Evolutionary conservation across 2,113 vertebrate genomes (phyloP).

Genomic region (Ammospiza nelsoni): DNA sequence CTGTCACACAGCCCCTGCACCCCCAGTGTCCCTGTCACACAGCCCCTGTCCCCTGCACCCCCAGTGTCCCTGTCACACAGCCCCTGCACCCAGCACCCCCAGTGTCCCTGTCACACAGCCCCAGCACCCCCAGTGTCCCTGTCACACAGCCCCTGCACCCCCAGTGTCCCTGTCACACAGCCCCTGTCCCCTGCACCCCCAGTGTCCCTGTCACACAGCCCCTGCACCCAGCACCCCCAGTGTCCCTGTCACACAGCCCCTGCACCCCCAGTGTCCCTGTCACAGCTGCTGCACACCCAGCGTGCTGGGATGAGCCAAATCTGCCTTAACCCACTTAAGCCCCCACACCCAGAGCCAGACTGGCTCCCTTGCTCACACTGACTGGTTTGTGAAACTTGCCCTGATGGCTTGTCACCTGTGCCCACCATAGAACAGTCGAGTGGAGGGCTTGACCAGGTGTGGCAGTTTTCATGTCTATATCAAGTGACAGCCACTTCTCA

Average conservation of each 20-base stretch:
- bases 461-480: not conserved
- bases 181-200: no score
- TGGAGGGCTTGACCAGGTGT: not conserved
- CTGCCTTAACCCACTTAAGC: not conserved
- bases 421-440: not conserved
- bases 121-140: no score
- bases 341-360: not conserved
- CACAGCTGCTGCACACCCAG: not conserved
- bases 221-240: not conserved
- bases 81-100: no score
- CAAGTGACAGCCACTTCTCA: not conserved
- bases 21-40: not conserved
- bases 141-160: no score
- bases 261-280: not conserved
- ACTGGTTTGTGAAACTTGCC: not conserved
- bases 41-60: no score
- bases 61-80: no score
- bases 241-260: no score
- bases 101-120: no score
- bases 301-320: not conserved
- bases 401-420: not conserved
- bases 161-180: no score
- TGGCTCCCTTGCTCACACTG: not conserved
- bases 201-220: no score
- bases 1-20: no score